Percentiles rank a stretch among this genome's conserved stretches.
Conservation (phyloP, 23 tunicate genomes). For the Ascidia mentula region DNA sequence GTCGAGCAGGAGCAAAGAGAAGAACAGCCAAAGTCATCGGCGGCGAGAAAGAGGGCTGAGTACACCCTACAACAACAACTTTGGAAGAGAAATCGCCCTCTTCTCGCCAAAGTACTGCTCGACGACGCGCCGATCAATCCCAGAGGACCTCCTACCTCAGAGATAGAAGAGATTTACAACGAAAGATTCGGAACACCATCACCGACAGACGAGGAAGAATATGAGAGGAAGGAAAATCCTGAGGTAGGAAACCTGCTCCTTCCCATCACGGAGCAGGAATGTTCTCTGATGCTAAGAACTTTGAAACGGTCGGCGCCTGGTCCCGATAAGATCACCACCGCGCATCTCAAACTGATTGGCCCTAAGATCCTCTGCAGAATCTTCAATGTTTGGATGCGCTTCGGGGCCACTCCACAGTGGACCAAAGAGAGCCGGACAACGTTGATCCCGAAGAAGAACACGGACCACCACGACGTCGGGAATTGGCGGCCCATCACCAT, state of each 20-base stretch:
- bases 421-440: not conserved
- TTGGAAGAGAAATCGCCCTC: not conserved
- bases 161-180: not conserved
- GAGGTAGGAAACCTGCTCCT: not conserved
- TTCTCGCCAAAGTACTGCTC: not conserved
- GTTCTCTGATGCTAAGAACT: not conserved
- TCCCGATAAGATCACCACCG: not conserved
- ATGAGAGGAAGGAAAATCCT: not conserved
- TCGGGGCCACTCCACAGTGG: constrained; percentile 1
- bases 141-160: not conserved
- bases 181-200: not conserved
- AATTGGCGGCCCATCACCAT: not conserved
- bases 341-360: not conserved
- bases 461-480: not conserved
- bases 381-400: not conserved
- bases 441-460: not conserved
- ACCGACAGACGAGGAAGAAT: not conserved
- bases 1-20: not conserved
- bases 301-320: not conserved
- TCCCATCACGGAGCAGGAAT: not conserved
- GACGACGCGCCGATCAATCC: constrained; percentile 8
- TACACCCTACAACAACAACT: not conserved
- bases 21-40: not conserved
- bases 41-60: constrained; percentile 5
- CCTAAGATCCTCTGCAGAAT: not conserved